Evolutionary conservation across 2,113 vertebrate species (phyloP), one percentile per base, ranked within the genome.

Genomic region (Rhizomys pruinosus): DNA sequence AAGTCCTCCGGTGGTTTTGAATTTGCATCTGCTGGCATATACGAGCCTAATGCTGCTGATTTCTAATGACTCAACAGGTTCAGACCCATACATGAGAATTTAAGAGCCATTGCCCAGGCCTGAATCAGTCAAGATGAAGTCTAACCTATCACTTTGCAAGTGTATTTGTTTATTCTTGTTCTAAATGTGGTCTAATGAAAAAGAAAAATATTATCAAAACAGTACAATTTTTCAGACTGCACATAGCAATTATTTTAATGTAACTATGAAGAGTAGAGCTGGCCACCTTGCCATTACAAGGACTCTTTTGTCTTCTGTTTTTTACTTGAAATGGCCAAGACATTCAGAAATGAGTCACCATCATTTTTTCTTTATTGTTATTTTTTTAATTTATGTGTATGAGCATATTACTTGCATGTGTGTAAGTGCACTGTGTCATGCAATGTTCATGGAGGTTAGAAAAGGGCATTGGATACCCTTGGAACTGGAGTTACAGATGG

Each of bases 161-260:
- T n/a, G 84, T 89, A 87, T 95, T 93, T 96, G 66, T 95, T 92
- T 95, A 80, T 96, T 95, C 96, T 96, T 94, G 86, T 94, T 96
- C 85, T 61, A 96, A 91, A 84, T 32, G 55, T 66, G 59, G 16
- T 78, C 95, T 78, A 96, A 90, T 90, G 64, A 74, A 92, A 93
- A 76, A 94, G 84, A 87, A 55, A 94, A 89, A 90, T 82, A 47
- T n/a, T 69, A 93, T 37, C 17, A 74, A 84, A 82, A 1, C 69
- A 23, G 66, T 84, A 66, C 11, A 59, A 78, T 84, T 76, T 94
- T 63, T 72, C 55, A 86, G 69, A 74, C 63, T 52, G 22, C 10
- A 95, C 57, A 86, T 23, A 82, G n/a, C 25, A 74, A 25, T 85
- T 74, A 76, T 84, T 88, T 90, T 66, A 74, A 92, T 61, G 34